A percentile compares a stretch with the other conserved stretches of the same genome.
phyloP scores from a whole-genome alignment of 1,140 invertebrate species.

The Ceratosolen solmsi region DNA sequence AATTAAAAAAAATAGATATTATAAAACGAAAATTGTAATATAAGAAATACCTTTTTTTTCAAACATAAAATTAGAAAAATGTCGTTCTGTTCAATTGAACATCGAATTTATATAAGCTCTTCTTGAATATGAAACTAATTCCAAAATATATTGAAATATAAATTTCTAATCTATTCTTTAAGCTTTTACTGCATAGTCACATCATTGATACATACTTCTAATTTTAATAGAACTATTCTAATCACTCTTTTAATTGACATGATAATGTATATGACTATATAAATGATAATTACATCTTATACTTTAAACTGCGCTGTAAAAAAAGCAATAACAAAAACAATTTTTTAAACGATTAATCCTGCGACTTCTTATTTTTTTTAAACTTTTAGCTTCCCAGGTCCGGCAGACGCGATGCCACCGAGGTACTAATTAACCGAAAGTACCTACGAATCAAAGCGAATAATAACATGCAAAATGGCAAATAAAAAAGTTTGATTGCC shows the following conservation, averaged over 20 bases:
- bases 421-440: constrained; percentile 69
- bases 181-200: constrained; percentile 32
- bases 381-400: constrained; percentile 75
- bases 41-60: too few species aligned
- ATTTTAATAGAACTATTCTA: not conserved
- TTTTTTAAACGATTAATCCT: constrained; percentile 64
- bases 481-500: constrained; percentile 49
- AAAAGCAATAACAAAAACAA: constrained; percentile 13
- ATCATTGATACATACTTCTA: not conserved
- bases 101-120: too few species aligned
- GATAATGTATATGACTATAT: constrained; percentile 9
- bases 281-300: constrained; percentile 70
- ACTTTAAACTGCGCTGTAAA: constrained; percentile 60
- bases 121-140: too few species aligned
- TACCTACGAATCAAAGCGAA: constrained; percentile 50
- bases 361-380: constrained; percentile 73
- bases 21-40: too few species aligned
- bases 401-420: constrained; percentile 73
- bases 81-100: too few species aligned
- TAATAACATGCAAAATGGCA: constrained; percentile 44
- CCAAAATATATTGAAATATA: too few species aligned
- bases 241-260: constrained; percentile 6
- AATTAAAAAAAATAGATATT: too few species aligned
- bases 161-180: not conserved
- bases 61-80: too few species aligned